phyloP scores from a whole-genome alignment of 2,888 invertebrate species.

The Watsonalla binaria region DNA sequence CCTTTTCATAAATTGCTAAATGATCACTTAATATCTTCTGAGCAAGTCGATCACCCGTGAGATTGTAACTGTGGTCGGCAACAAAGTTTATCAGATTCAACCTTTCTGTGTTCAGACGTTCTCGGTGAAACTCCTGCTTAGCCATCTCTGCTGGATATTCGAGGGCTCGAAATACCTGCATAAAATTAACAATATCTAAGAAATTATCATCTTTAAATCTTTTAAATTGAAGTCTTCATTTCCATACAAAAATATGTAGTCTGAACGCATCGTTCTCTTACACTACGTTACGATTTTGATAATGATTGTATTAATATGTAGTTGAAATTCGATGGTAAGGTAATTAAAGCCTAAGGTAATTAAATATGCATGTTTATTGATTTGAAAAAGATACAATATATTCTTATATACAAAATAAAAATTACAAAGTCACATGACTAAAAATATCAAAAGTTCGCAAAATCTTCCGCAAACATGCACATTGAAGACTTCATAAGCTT shows the following conservation, averaged over 20 bases:
- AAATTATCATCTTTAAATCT: neutral
- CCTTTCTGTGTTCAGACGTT: constrained; percentile 78
- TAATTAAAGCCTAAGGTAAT: no score
- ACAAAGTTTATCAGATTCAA: constrained; percentile 79
- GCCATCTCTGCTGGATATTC: constrained; percentile 88
- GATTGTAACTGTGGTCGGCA: constrained; percentile 75
- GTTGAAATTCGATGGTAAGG: no score
- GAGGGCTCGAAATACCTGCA: constrained; percentile 86
- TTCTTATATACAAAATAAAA: constrained; percentile 5
- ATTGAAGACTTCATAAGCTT: constrained; percentile 60
- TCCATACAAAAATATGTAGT: no score
- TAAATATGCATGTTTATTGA: no score
- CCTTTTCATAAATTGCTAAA: constrained; percentile 64
- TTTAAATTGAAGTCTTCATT: no score
- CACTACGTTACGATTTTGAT: no score
- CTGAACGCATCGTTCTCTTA: no score
- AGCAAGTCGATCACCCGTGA: constrained; percentile 75
- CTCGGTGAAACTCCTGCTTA: constrained; percentile 80
- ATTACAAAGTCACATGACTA: constrained; percentile 5
- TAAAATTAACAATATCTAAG: constrained; percentile 12
- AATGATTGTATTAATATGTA: no score
- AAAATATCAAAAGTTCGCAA: constrained; percentile 79
- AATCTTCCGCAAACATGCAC: constrained; percentile 80
- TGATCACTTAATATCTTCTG: constrained; percentile 69
- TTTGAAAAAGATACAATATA: neutral